Conservation (phyloP, 2,888 invertebrate genomes). For the Dasypolia templi region DNA sequence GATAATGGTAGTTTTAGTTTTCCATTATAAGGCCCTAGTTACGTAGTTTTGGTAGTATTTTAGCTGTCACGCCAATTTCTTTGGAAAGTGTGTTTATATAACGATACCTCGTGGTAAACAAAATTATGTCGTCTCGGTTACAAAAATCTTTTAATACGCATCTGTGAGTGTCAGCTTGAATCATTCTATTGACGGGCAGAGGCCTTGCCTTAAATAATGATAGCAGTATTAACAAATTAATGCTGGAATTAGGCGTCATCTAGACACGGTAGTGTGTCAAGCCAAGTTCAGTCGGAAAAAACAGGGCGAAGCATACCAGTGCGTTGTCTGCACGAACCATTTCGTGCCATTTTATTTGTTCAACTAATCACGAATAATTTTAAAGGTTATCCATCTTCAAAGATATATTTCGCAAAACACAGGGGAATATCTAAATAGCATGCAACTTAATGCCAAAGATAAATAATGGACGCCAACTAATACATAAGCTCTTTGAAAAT, state of each 20-base stretch:
- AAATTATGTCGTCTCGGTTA: conserved; percentile 11
- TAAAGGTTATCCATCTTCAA: too few species aligned
- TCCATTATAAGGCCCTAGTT: conserved; percentile 50
- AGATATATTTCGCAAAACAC: not conserved
- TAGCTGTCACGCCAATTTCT: conserved; percentile 49
- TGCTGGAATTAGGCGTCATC: not conserved
- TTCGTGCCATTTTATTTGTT: not conserved
- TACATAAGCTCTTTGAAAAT: not conserved
- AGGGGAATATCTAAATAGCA: not conserved
- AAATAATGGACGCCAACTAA: not conserved
- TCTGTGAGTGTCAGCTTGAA: not conserved
- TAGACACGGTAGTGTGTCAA: not conserved
- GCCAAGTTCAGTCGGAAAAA: not conserved
- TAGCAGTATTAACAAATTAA: not conserved
- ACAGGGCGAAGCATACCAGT: not conserved
- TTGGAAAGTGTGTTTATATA: conserved; percentile 55
- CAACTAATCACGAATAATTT: too few species aligned
- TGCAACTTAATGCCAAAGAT: not conserved
- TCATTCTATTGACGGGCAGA: not conserved
- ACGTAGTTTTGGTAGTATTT: conserved; percentile 43
- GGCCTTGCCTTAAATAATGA: not conserved
- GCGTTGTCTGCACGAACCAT: not conserved
- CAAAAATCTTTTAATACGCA: conserved; percentile 10
- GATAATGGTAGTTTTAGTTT: conserved; percentile 61
- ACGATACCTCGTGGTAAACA: conserved; percentile 20